Conservation (phyloP, 2,113 vertebrate genomes). For the Myrmecobius fasciatus region DNA sequence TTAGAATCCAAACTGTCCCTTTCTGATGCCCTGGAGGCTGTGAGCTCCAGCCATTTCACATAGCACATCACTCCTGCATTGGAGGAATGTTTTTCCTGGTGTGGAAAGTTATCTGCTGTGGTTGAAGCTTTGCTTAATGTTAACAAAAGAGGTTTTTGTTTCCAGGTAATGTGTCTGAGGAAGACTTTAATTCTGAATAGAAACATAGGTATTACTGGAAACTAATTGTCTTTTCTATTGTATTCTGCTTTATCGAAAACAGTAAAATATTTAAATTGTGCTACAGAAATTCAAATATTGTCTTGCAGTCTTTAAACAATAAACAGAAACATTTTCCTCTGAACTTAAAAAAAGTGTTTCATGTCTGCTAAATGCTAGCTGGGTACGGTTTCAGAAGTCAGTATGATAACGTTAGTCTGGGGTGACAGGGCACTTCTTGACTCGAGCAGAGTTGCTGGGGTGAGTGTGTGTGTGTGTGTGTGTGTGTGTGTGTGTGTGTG, state of each 20-base stretch:
- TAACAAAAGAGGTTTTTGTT: conserved; percentile 78
- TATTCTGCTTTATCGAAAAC: conserved; percentile 75
- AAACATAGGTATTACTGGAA: conserved; percentile 74
- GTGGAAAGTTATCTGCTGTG: conserved; percentile 68
- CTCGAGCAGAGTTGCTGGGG: too few species aligned
- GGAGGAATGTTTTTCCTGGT: conserved; percentile 69
- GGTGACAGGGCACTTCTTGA: too few species aligned
- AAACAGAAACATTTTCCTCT: conserved; percentile 76
- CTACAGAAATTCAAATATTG: conserved; percentile 75
- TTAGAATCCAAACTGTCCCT: conserved; percentile 48
- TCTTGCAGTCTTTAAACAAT: conserved; percentile 77
- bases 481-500: too few species aligned
- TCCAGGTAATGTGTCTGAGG: conserved; percentile 75
- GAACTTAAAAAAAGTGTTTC: conserved; percentile 45
- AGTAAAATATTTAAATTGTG: conserved; percentile 78
- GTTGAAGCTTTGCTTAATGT: conserved; percentile 77
- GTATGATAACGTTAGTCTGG: neutral
- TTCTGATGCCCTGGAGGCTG: conserved; percentile 61
- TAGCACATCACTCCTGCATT: conserved; percentile 77
- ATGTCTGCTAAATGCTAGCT: conserved; percentile 13
- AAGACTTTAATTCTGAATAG: conserved; percentile 75
- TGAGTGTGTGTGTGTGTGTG: too few species aligned
- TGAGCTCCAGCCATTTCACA: conserved; percentile 61
- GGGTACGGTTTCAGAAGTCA: neutral
- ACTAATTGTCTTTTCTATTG: conserved; percentile 72